These are phyloP conservation scores for Chloroclystis v-ata DNA, from an alignment of 2,888 invertebrate genomes.

Conservation along the genomic window DNA sequence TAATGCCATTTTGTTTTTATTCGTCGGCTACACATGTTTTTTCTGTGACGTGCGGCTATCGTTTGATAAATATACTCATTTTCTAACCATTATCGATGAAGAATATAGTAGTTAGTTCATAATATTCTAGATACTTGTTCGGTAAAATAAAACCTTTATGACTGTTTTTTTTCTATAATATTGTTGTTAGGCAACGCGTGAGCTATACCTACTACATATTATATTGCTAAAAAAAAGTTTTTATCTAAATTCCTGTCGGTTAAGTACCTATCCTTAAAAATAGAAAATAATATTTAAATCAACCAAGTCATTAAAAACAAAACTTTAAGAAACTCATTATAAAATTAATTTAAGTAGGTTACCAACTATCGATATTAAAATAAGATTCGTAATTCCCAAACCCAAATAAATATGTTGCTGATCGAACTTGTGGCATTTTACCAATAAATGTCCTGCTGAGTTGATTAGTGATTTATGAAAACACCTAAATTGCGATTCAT, in stretches of 20 bases:
- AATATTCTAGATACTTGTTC: too few species aligned
- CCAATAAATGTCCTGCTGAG: slow-evolving; percentile 55
- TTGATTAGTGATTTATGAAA: slow-evolving; percentile 25
- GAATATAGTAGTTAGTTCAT: background rate
- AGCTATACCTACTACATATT: too few species aligned
- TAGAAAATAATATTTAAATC: too few species aligned
- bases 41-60: slow-evolving; percentile 60
- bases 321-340: too few species aligned
- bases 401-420: background rate
- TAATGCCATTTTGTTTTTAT: slow-evolving; percentile 73
- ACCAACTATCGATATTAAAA: background rate
- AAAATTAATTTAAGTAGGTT: too few species aligned
- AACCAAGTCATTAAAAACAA: too few species aligned
- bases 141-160: too few species aligned
- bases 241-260: too few species aligned
- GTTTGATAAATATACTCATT: slow-evolving; percentile 57
- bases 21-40: slow-evolving; percentile 61
- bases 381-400: background rate
- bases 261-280: too few species aligned
- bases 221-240: too few species aligned
- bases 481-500: slow-evolving; percentile 20
- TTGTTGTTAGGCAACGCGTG: too few species aligned
- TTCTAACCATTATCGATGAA: slow-evolving; percentile 11
- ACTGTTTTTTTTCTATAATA: too few species aligned
- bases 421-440: slow-evolving; percentile 33